phyloP scores from a whole-genome alignment of 2,888 invertebrate species.

The Tetanocera ferruginea region DNA sequence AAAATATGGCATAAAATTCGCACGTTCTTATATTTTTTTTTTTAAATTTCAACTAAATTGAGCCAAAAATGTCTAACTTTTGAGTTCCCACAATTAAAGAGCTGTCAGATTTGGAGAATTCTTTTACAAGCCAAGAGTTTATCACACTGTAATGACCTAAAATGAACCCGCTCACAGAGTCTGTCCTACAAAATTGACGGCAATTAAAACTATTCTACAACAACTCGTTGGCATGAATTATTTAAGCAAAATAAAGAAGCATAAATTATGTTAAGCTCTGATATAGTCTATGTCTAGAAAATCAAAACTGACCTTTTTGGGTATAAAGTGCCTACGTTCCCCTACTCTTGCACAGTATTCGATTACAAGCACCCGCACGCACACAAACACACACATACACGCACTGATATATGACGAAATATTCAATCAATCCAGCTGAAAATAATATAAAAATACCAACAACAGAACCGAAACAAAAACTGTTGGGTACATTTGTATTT shows the following conservation, averaged over 20 bases:
- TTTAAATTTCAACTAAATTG: not conserved
- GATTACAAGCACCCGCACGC: conserved; percentile 27
- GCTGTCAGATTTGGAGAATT: no score
- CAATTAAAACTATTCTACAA: no score
- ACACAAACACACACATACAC: conserved; percentile 31
- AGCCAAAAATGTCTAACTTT: not conserved
- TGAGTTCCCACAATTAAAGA: no score
- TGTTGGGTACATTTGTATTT: not conserved
- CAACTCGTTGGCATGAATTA: no score
- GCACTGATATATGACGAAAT: not conserved
- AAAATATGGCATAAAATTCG: not conserved
- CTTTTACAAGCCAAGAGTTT: no score
- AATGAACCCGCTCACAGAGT: no score
- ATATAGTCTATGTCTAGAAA: no score
- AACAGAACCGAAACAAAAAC: conserved; percentile 30
- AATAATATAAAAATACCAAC: not conserved
- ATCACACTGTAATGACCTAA: no score
- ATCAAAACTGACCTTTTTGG: no score
- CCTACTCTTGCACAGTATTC: conserved; percentile 1
- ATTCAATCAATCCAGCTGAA: not conserved
- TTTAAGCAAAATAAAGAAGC: no score
- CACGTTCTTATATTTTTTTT: not conserved
- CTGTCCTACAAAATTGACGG: no score
- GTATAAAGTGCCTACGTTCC: not conserved
- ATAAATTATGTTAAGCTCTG: no score